phyloP scores from a whole-genome alignment of 2,113 vertebrate species.

The Megaceryle maxima region DNA sequence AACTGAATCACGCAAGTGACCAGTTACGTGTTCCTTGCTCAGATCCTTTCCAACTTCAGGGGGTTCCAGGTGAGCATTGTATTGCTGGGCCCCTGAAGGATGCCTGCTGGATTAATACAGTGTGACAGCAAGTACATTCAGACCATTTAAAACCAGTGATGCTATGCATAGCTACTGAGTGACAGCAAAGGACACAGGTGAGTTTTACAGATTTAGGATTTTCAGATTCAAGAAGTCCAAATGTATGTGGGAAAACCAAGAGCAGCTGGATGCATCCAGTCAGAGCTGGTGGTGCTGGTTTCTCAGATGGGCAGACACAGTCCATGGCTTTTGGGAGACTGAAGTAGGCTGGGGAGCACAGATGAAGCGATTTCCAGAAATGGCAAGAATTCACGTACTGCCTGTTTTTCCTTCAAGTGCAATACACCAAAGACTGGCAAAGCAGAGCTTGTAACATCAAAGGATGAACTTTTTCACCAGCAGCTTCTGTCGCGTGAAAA shows the following conservation, averaged over 20 bases:
- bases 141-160: neutral
- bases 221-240: neutral
- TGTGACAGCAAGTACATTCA: neutral
- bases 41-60: neutral
- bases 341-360: neutral
- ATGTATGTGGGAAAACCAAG: neutral
- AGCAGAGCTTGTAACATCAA: neutral
- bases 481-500: neutral
- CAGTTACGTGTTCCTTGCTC: neutral
- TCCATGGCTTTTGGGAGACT: neutral
- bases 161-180: neutral
- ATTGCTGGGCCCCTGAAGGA: neutral
- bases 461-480: neutral
- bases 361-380: neutral
- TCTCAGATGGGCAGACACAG: neutral
- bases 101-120: neutral
- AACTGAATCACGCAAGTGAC: neutral
- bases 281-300: neutral
- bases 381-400: neutral
- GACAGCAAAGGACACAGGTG: neutral
- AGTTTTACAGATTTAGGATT: neutral
- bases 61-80: neutral
- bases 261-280: neutral
- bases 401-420: neutral
- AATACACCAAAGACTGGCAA: neutral